phyloP scores from a whole-genome alignment of 2,888 invertebrate species.

The Andrena chrysosceles region DNA sequence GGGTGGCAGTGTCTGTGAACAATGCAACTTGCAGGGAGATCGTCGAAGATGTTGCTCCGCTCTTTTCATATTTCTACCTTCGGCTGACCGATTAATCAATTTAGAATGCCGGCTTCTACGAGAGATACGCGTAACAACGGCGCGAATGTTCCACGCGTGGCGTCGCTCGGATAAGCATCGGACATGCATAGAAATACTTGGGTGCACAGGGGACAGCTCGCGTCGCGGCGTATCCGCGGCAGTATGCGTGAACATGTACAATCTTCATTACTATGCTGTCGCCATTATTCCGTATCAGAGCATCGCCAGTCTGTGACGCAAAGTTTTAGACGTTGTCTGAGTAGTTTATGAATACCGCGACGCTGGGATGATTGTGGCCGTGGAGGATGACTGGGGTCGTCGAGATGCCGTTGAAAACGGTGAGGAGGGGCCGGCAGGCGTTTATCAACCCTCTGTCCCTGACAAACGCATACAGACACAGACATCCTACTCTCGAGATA shows the following conservation, averaged over 20 bases:
- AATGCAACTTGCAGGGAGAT: too few relatives aligned
- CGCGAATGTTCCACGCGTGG: not conserved
- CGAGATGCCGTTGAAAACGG: conserved; percentile 48
- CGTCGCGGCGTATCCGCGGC: not conserved
- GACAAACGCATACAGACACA: conserved; percentile 53
- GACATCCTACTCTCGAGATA: conserved; percentile 8
- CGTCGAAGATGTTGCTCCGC: too few relatives aligned
- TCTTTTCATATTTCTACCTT: too few relatives aligned
- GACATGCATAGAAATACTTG: conserved; percentile 33
- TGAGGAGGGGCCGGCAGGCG: conserved; percentile 41
- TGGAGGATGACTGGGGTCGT: conserved; percentile 52
- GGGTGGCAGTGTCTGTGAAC: too few relatives aligned
- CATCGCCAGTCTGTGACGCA: conserved; percentile 67
- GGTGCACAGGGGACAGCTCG: conserved; percentile 9
- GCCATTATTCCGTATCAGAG: conserved; percentile 76
- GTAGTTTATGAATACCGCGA: conserved; percentile 79
- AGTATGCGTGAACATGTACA: conserved; percentile 36
- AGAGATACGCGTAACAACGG: not conserved
- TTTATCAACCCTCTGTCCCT: conserved; percentile 72
- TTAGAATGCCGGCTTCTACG: not conserved
- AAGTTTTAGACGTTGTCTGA: conserved; percentile 76
- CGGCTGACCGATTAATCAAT: conserved; percentile 19
- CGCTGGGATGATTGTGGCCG: conserved; percentile 61
- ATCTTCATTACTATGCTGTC: conserved; percentile 65
- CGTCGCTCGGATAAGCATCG: not conserved